A percentile compares a stretch with the other conserved stretches of the same genome.
These are phyloP conservation scores for Ommatoiulus sabulosus DNA, from an alignment of 2,888 invertebrate genomes.

Conservation along the genomic window DNA sequence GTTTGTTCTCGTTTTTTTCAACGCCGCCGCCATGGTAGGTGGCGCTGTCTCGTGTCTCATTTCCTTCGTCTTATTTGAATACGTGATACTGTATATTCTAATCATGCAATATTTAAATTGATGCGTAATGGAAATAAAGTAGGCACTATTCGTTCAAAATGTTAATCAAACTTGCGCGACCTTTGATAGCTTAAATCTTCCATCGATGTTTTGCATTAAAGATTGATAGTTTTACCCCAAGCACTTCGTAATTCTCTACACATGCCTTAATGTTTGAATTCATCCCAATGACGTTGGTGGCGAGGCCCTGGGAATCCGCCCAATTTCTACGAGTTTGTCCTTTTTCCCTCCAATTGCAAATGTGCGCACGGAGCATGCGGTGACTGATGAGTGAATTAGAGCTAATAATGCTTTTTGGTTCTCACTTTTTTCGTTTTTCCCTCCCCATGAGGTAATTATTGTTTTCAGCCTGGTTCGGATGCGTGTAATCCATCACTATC, in stretches of 20 bases:
- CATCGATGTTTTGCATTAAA: not conserved
- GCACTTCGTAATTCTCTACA: slow-evolving; percentile 17
- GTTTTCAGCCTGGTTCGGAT: slow-evolving; percentile 38
- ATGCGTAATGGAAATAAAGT: not conserved
- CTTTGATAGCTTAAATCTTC: not conserved
- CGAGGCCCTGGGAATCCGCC: not conserved
- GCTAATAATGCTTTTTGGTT: slow-evolving; percentile 47
- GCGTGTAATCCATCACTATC: slow-evolving; percentile 47
- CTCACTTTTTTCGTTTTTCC: slow-evolving; percentile 12
- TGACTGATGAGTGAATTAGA: slow-evolving; percentile 47
- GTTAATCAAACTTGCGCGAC: not conserved
- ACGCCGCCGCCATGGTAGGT: not conserved
- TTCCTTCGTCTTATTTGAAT: not conserved
- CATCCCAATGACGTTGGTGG: not conserved
- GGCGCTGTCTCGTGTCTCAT: not conserved
- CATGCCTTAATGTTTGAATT: slow-evolving; percentile 15
- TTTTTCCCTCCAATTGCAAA: slow-evolving; percentile 25
- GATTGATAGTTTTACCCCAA: not conserved
- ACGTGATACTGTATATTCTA: not conserved
- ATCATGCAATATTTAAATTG: not conserved
- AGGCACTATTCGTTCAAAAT: slow-evolving; percentile 35
- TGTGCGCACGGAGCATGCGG: slow-evolving; percentile 11
- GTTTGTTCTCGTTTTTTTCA: too few species aligned
- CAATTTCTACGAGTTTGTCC: not conserved
- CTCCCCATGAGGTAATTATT: slow-evolving; percentile 47